phyloP scores from a whole-genome alignment of 2,113 vertebrate species.

The Fulmarus glacialis region DNA sequence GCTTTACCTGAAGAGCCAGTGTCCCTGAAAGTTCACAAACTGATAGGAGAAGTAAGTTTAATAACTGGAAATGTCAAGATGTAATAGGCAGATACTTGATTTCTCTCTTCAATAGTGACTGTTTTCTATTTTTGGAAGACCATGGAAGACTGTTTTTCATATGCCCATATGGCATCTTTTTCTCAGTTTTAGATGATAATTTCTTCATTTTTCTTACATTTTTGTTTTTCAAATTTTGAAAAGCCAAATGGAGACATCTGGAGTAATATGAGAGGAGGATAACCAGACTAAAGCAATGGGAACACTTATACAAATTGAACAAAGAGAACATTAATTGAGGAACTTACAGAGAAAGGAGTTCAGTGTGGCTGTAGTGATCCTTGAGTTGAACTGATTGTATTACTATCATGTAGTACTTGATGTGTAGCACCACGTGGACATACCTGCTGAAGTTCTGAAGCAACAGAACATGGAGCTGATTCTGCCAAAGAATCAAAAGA shows the following conservation, averaged over 20 bases:
- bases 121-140: not conserved
- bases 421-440: not conserved
- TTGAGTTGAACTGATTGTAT: not conserved
- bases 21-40: not conserved
- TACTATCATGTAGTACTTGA: not conserved
- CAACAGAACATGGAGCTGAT: not conserved
- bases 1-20: not conserved
- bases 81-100: not conserved
- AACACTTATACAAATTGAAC: not conserved
- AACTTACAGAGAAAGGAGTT: not conserved
- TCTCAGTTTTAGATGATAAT: not conserved
- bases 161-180: not conserved
- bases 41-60: not conserved
- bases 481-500: not conserved
- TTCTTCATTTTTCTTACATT: not conserved
- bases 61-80: not conserved
- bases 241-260: not conserved
- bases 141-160: not conserved
- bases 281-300: not conserved
- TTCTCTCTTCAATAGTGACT: not conserved
- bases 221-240: not conserved
- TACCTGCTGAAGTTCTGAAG: not conserved
- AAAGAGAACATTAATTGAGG: not conserved
- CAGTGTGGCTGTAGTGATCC: not conserved
- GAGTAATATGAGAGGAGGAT: not conserved